Percentiles rank a stretch among this genome's conserved stretches.
Conservation (phyloP, 2,797 vertebrate genomes). For the Sphenodon punctatus region DNA sequence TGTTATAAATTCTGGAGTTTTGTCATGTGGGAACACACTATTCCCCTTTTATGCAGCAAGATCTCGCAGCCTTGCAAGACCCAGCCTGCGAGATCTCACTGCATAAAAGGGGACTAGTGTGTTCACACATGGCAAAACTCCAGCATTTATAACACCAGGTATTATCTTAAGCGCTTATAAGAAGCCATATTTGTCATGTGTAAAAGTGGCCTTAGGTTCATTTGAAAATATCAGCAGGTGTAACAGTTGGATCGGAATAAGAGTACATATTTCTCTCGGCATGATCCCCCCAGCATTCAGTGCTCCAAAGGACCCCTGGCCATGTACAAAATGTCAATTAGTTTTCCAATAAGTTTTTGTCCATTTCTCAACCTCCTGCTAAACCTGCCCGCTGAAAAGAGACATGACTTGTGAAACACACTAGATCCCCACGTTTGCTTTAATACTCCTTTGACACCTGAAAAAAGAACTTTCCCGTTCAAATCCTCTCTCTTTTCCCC, state of each 20-base stretch:
- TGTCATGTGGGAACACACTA: too few relatives aligned
- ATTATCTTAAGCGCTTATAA: too few relatives aligned
- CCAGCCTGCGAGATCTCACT: too few relatives aligned
- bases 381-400: slow-evolving; percentile 61
- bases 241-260: not conserved
- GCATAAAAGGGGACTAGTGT: too few relatives aligned
- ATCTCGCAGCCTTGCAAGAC: too few relatives aligned
- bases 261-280: not conserved
- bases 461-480: slow-evolving; percentile 37
- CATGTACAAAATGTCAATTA: slow-evolving; percentile 64
- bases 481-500: slow-evolving; percentile 50
- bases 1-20: too few relatives aligned
- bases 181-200: too few relatives aligned
- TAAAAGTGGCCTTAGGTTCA: too few relatives aligned
- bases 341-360: slow-evolving; percentile 62
- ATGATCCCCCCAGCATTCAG: slow-evolving; percentile 46
- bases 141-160: too few relatives aligned
- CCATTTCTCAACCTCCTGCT: slow-evolving; percentile 60
- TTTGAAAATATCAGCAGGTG: too few relatives aligned
- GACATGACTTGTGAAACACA: slow-evolving; percentile 35
- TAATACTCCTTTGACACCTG: slow-evolving; percentile 46
- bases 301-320: slow-evolving; percentile 55
- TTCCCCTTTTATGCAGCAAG: too few relatives aligned
- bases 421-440: slow-evolving; percentile 28
- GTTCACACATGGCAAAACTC: too few relatives aligned